Evolutionary conservation across 2,797 vertebrate genomes (phyloP).

Genomic region (Hydrolagus colliei): DNA sequence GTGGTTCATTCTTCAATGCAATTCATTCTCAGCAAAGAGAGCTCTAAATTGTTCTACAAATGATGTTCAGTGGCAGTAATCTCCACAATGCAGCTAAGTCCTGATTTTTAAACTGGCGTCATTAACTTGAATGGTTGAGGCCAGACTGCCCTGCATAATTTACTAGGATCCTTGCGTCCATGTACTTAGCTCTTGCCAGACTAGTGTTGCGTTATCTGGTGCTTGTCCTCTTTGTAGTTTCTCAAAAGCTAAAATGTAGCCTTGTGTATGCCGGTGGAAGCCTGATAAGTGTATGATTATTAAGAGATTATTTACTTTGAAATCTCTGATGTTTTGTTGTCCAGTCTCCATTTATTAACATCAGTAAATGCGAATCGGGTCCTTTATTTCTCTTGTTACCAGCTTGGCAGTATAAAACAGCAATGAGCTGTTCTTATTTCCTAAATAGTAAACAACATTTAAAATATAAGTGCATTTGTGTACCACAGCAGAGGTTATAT

Average conservation of each 20-base stretch:
- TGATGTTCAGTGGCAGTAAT: conserved; percentile 5
- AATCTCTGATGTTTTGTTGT: too few relatives aligned
- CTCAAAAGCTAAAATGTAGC: background rate
- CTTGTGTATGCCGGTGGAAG: too few relatives aligned
- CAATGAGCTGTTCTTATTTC: too few relatives aligned
- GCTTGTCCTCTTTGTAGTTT: background rate
- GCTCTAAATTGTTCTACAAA: conserved; percentile 3
- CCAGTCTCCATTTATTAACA: too few relatives aligned
- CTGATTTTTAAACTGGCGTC: background rate
- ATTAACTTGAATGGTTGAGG: background rate
- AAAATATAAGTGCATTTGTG: background rate
- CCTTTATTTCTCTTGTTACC: background rate
- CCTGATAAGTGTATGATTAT: too few relatives aligned
- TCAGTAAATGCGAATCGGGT: too few relatives aligned
- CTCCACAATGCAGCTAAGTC: background rate
- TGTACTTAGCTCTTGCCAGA: background rate
- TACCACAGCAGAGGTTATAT: background rate
- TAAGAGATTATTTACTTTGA: too few relatives aligned
- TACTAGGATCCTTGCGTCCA: background rate
- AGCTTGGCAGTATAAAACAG: background rate
- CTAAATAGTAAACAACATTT: background rate
- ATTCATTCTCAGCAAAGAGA: background rate
- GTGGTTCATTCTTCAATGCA: background rate
- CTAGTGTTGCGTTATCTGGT: background rate
- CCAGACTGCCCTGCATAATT: background rate